phyloP scores from a whole-genome alignment of 2,113 vertebrate species.

The Sylvietta virens region DNA sequence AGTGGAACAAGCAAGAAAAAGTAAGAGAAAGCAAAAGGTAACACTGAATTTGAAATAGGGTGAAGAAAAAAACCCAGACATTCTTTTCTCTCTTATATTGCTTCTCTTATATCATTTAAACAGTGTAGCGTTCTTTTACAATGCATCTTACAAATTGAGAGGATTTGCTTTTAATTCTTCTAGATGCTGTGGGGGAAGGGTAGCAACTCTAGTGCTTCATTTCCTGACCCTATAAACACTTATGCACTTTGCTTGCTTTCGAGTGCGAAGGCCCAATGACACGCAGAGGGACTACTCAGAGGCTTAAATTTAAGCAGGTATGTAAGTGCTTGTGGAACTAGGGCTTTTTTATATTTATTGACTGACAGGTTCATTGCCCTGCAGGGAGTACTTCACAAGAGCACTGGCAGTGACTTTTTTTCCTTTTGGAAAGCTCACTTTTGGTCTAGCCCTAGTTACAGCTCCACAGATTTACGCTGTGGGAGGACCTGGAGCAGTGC shows the following conservation, averaged over 20 bases:
- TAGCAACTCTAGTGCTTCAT: neutral
- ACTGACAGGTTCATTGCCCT: neutral
- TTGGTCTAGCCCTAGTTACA: neutral
- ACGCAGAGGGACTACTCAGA: neutral
- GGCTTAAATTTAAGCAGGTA: slow-evolving; percentile 19
- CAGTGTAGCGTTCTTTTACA: neutral
- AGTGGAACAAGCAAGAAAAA: neutral
- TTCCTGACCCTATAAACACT: neutral
- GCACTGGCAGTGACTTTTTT: neutral
- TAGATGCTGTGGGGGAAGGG: neutral
- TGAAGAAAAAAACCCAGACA: neutral
- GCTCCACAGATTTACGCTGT: neutral
- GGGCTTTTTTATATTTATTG: slow-evolving; percentile 1
- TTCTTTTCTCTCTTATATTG: neutral
- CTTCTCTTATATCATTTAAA: neutral
- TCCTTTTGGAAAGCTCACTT: neutral
- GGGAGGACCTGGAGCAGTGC: neutral
- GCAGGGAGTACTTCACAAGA: neutral
- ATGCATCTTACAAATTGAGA: neutral
- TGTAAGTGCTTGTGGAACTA: neutral
- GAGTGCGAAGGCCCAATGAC: neutral
- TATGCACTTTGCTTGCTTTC: neutral
- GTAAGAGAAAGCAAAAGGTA: neutral
- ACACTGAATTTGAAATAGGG: neutral
- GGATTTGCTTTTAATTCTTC: slow-evolving; percentile 1